phyloP scores from a whole-genome alignment of 2,797 vertebrate species.

The Ptychobarbus kaznakovi region DNA sequence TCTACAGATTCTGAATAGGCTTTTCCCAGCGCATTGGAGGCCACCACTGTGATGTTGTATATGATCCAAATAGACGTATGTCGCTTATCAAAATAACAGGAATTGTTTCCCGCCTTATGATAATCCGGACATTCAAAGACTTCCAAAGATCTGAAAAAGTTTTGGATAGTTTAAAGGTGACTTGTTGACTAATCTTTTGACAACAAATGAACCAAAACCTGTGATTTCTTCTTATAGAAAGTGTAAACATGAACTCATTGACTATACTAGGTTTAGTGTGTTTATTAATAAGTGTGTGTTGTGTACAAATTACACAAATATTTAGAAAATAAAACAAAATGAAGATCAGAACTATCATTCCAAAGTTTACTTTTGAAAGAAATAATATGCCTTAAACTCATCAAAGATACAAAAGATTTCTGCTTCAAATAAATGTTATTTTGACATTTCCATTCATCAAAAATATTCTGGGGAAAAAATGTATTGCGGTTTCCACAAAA shows the following conservation, averaged over 20 bases:
- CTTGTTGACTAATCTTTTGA: background rate
- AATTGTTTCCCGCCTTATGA: conserved; percentile 81
- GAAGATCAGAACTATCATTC: background rate
- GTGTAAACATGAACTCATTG: background rate
- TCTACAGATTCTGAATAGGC: conserved; percentile 77
- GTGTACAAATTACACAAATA: background rate
- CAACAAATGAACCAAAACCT: background rate
- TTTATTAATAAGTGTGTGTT: background rate
- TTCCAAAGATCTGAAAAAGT: conserved; percentile 64
- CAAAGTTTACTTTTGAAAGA: background rate
- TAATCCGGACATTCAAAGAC: conserved; percentile 89
- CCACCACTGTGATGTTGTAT: conserved; percentile 84
- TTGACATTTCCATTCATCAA: background rate
- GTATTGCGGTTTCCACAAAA: background rate
- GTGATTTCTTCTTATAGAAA: background rate
- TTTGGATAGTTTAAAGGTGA: conserved; percentile 12
- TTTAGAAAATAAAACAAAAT: background rate
- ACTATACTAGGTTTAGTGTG: background rate
- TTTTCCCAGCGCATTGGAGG: conserved; percentile 84
- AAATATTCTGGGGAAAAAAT: background rate
- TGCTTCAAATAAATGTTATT: background rate
- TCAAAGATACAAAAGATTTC: background rate
- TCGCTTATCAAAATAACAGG: conserved; percentile 88
- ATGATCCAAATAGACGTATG: conserved; percentile 84
- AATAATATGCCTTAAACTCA: background rate